Evolutionary conservation across 2,888 invertebrate species (phyloP).

Genomic region (Cheilosia urbana): DNA sequence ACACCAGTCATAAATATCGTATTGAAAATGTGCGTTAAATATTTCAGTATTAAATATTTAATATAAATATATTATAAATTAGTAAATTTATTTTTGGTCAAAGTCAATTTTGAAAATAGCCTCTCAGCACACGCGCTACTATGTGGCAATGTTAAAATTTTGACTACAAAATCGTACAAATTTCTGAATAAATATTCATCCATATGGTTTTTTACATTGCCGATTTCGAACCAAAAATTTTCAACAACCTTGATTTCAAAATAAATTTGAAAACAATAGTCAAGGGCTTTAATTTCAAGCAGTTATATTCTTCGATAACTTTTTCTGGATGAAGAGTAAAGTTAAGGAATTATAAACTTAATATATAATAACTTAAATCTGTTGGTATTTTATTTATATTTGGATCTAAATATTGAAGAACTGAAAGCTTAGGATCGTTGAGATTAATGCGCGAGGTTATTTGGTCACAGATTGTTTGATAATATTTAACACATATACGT

Average conservation of each 20-base stretch:
- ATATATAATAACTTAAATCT: background rate
- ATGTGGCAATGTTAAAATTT: slow-evolving; percentile 10
- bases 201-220: background rate
- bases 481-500: too few relatives aligned
- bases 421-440: too few relatives aligned
- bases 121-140: too few relatives aligned
- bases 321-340: background rate
- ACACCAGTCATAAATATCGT: too few relatives aligned
- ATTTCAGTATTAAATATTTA: too few relatives aligned
- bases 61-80: too few relatives aligned
- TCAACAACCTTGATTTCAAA: slow-evolving; percentile 10
- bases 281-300: background rate
- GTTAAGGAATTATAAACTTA: background rate
- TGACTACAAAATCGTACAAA: background rate
- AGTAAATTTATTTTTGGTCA: background rate
- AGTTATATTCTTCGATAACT: background rate
- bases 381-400: background rate
- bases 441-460: too few relatives aligned
- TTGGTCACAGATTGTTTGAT: too few relatives aligned
- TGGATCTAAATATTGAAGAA: background rate
- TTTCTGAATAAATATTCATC: background rate
- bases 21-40: too few relatives aligned
- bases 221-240: slow-evolving; percentile 1
- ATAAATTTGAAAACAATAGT: background rate
- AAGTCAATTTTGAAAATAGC: too few relatives aligned